These are phyloP conservation scores for Papilio polytes DNA, from an alignment of 1,140 invertebrate species.

Conservation along the genomic window DNA sequence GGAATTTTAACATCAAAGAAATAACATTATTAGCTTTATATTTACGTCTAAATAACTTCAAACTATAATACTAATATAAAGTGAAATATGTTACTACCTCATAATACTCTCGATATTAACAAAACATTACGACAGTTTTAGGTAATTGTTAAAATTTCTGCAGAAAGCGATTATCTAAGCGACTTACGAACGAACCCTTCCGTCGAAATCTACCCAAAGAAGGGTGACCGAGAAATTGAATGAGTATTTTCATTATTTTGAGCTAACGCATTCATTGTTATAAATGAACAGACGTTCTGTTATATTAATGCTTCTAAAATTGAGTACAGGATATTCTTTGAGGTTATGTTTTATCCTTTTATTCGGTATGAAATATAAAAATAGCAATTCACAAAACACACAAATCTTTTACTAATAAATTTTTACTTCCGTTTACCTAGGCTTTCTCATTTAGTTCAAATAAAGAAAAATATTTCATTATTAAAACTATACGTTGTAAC, in stretches of 20 bases:
- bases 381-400: too few species aligned
- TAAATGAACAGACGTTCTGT: not conserved
- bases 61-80: too few species aligned
- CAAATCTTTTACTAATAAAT: too few species aligned
- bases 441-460: not conserved
- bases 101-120: too few species aligned
- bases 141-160: constrained; percentile 24
- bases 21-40: too few species aligned
- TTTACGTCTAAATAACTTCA: too few species aligned
- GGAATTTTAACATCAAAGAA: too few species aligned
- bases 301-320: not conserved
- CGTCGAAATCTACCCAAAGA: not conserved
- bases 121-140: not conserved
- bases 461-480: constrained; percentile 1
- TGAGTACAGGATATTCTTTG: not conserved
- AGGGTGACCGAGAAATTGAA: constrained; percentile 38
- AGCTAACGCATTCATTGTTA: not conserved
- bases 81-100: too few species aligned
- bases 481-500: not conserved
- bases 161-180: constrained; percentile 15
- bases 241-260: constrained; percentile 29
- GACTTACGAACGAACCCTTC: not conserved
- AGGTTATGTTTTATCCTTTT: too few species aligned
- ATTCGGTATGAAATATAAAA: too few species aligned
- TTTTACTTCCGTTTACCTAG: not conserved